These are phyloP conservation scores for Rhombomys opimus DNA, from an alignment of 2,113 vertebrate genomes.

Conservation along the genomic window DNA sequence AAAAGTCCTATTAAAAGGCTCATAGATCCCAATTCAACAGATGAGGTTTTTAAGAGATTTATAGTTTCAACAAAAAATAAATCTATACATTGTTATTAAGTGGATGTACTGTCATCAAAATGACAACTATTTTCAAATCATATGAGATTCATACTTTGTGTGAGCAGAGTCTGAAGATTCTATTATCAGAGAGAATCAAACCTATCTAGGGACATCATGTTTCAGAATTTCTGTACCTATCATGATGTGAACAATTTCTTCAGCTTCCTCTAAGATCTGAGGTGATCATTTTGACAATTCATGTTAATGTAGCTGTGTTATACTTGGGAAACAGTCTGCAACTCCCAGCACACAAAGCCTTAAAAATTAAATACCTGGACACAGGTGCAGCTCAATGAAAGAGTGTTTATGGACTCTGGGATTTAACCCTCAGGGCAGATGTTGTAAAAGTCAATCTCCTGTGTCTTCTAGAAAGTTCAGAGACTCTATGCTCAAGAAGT, in stretches of 20 bases:
- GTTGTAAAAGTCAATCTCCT: neutral
- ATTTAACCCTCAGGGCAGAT: neutral
- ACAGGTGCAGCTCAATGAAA: neutral
- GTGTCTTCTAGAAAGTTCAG: neutral
- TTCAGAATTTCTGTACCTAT: neutral
- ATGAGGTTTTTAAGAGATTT: constrained; percentile 63
- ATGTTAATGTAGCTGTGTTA: neutral
- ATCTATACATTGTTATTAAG: constrained; percentile 8
- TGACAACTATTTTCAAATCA: constrained; percentile 47
- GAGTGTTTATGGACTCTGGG: neutral
- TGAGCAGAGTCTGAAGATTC: neutral
- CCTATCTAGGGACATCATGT: neutral
- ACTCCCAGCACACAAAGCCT: neutral
- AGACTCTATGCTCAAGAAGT: neutral
- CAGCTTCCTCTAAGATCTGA: neutral
- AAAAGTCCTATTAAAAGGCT: constrained; percentile 63
- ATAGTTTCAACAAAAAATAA: constrained; percentile 57
- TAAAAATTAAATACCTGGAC: neutral
- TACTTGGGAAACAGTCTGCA: neutral
- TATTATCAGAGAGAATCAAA: neutral
- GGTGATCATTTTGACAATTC: constrained; percentile 17
- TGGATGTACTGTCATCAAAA: neutral
- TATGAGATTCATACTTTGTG: neutral
- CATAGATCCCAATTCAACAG: constrained; percentile 45
- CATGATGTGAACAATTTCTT: neutral